Conservation (phyloP, 1,140 invertebrate species). For the Trypoxylus dichotomus region DNA sequence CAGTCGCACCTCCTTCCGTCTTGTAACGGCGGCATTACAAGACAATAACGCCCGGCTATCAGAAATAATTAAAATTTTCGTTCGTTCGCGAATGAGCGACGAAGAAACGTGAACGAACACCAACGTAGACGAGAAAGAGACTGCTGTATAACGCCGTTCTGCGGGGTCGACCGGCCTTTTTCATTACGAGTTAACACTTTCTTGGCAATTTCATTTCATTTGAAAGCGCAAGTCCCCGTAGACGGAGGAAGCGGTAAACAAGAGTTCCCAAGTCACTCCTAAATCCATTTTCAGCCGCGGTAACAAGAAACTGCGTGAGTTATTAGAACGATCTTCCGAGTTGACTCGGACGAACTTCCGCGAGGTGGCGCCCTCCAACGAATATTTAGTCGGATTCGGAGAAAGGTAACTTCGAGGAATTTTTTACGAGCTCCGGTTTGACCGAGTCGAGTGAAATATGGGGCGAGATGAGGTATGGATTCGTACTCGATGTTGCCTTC, state of each 20-base stretch:
- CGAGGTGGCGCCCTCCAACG: too few relatives aligned
- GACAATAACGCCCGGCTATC: not conserved
- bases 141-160: not conserved
- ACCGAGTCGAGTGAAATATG: too few relatives aligned
- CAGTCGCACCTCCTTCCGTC: not conserved
- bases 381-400: too few relatives aligned
- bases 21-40: not conserved
- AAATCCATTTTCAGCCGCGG: not conserved
- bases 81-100: not conserved
- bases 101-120: not conserved
- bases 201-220: constrained; percentile 39
- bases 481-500: too few relatives aligned
- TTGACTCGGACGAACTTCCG: not conserved
- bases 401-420: too few relatives aligned
- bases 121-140: not conserved
- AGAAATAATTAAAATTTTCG: constrained; percentile 20
- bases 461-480: too few relatives aligned
- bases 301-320: constrained; percentile 7
- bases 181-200: constrained; percentile 35
- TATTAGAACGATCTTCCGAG: not conserved
- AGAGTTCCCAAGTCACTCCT: constrained; percentile 21
- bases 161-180: not conserved
- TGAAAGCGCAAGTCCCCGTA: constrained; percentile 15
- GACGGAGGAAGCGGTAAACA: not conserved
- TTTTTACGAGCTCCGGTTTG: too few relatives aligned